These are phyloP conservation scores for Centropristis striata DNA, from an alignment of 2,113 vertebrate genomes.

Conservation along the genomic window DNA sequence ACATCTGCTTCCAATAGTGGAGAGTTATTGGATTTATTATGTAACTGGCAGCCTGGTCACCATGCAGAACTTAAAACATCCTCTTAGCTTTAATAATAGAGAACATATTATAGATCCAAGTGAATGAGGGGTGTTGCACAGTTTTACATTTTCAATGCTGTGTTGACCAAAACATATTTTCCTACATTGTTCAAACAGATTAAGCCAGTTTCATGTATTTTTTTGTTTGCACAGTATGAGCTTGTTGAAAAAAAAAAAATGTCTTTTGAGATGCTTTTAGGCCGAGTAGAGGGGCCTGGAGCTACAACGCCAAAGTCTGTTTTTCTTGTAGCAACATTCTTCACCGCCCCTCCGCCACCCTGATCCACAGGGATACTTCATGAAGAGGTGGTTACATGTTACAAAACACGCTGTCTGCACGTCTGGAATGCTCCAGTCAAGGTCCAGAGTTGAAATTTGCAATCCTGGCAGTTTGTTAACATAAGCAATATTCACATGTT, in stretches of 20 bases:
- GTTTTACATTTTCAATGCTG: neutral
- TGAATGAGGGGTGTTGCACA: neutral
- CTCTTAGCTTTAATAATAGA: constrained; percentile 16
- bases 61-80: neutral
- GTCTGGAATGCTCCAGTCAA: constrained; percentile 1
- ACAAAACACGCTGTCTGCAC: constrained; percentile 45
- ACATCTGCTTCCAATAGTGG: constrained; percentile 76
- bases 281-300: constrained; percentile 11
- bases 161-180: neutral
- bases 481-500: neutral
- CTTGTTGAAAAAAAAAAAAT: neutral
- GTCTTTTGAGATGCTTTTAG: constrained; percentile 6
- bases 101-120: neutral
- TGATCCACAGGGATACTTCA: constrained; percentile 12
- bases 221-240: neutral
- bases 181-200: neutral
- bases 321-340: constrained; percentile 72
- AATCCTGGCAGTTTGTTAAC: neutral
- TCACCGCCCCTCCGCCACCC: constrained; percentile 23
- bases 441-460: neutral
- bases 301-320: constrained; percentile 34
- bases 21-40: constrained; percentile 60
- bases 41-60: constrained; percentile 20
- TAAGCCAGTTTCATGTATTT: neutral
- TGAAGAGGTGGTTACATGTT: constrained; percentile 36